A percentile compares a stretch with the other conserved stretches of the same genome.
Evolutionary conservation across 2,888 invertebrate species (phyloP).

Genomic region (Alsophila aescularia): DNA sequence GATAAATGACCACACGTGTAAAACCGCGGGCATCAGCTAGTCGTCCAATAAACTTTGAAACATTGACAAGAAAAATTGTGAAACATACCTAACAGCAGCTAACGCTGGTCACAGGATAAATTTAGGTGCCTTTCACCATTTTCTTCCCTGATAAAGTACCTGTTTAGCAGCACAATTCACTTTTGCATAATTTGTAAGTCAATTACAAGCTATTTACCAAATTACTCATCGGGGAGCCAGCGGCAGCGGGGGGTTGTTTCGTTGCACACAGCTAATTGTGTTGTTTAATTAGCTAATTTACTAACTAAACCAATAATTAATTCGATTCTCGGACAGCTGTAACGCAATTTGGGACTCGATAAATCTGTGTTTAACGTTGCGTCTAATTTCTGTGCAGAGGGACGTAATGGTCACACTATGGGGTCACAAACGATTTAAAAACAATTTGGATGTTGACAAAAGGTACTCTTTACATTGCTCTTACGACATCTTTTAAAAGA

Average conservation of each 20-base stretch:
- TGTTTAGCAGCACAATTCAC: slow-evolving; percentile 1
- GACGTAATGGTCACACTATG: slow-evolving; percentile 59
- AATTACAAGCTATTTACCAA: slow-evolving; percentile 18
- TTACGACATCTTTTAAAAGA: no score
- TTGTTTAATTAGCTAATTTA: slow-evolving; percentile 29
- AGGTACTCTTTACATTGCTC: no score
- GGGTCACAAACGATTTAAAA: background rate
- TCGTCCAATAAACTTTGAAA: no score
- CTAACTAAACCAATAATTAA: slow-evolving; percentile 27
- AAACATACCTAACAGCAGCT: no score
- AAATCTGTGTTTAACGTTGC: slow-evolving; percentile 17
- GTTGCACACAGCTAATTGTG: slow-evolving; percentile 23
- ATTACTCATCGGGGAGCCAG: slow-evolving; percentile 10
- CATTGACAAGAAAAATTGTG: no score
- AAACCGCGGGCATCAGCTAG: no score
- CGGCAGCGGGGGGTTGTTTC: slow-evolving; percentile 15
- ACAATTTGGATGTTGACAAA: background rate
- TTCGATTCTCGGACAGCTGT: slow-evolving; percentile 18
- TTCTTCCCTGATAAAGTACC: background rate
- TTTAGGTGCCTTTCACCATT: background rate
- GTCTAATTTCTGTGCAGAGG: slow-evolving; percentile 16
- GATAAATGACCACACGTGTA: no score
- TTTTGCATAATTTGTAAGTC: slow-evolving; percentile 16
- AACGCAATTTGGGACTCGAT: slow-evolving; percentile 20
- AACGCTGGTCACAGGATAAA: no score